Conservation (phyloP, 2,888 invertebrate species). For the Drosophila trichaetosa region DNA sequence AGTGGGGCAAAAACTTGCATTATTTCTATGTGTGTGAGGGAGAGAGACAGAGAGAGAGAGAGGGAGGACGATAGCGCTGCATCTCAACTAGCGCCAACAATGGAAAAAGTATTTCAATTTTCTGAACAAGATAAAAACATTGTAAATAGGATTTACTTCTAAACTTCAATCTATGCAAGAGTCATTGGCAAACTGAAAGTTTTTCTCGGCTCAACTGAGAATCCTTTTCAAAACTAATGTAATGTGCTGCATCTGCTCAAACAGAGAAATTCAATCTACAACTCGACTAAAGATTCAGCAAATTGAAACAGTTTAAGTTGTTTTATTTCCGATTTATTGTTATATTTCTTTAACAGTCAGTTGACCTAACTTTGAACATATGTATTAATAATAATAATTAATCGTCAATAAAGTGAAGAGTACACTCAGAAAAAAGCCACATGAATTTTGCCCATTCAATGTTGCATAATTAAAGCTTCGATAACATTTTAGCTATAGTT, state of each 20-base stretch:
- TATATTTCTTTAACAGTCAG: neutral
- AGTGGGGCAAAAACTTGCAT: slow-evolving; percentile 22
- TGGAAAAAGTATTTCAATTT: slow-evolving; percentile 70
- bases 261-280: slow-evolving; percentile 22
- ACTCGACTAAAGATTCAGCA: slow-evolving; percentile 6
- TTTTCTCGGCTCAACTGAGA: slow-evolving; percentile 3
- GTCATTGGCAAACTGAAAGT: slow-evolving; percentile 40
- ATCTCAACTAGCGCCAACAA: slow-evolving; percentile 33
- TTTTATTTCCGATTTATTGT: neutral
- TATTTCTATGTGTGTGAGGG: neutral
- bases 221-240: slow-evolving; percentile 37
- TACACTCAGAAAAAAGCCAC: neutral
- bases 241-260: slow-evolving; percentile 32
- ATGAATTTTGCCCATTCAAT: neutral
- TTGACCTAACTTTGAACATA: neutral
- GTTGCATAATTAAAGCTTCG: neutral
- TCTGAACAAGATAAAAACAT: slow-evolving; percentile 55
- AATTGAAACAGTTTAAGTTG: neutral
- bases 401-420: neutral
- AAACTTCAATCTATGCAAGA: slow-evolving; percentile 49
- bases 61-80: neutral
- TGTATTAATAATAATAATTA: neutral
- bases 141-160: slow-evolving; percentile 53
- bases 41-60: neutral
- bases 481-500: neutral